These are phyloP conservation scores for Drosophila kanapiae DNA, from an alignment of 1,140 invertebrate species.

Conservation along the genomic window DNA sequence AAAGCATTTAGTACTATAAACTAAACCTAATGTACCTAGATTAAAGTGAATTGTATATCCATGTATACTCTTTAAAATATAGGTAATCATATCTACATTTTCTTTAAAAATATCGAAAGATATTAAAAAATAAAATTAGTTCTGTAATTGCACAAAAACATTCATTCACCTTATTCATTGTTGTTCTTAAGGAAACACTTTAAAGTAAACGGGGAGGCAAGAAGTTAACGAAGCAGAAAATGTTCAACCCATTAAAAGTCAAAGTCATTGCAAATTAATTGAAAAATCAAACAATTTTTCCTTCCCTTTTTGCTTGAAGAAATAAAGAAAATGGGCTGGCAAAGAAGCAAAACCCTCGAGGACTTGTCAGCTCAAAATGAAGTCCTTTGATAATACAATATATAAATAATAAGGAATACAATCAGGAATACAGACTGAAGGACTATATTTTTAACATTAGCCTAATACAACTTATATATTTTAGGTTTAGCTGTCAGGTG, in stretches of 20 bases:
- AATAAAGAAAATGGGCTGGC: not conserved
- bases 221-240: constrained; percentile 22
- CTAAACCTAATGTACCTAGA: too few species aligned
- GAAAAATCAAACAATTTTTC: constrained; percentile 35
- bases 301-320: constrained; percentile 4
- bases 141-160: not conserved
- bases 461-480: not conserved
- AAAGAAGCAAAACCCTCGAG: not conserved
- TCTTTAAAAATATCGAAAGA: too few species aligned
- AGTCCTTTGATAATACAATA: constrained; percentile 32
- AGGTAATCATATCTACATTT: too few species aligned
- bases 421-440: not conserved
- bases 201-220: not conserved
- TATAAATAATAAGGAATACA: constrained; percentile 33
- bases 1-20: too few species aligned
- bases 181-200: not conserved
- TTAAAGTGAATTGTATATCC: too few species aligned
- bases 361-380: constrained; percentile 4
- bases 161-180: not conserved
- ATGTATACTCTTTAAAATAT: too few species aligned
- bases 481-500: not conserved
- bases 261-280: constrained; percentile 53
- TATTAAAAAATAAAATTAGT: too few species aligned
- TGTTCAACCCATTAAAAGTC: constrained; percentile 38
- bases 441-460: not conserved